Evolutionary conservation across 2,113 vertebrate species (phyloP), one percentile per base, ranked within the genome.

Genomic region (Chionodraco myersi): DNA sequence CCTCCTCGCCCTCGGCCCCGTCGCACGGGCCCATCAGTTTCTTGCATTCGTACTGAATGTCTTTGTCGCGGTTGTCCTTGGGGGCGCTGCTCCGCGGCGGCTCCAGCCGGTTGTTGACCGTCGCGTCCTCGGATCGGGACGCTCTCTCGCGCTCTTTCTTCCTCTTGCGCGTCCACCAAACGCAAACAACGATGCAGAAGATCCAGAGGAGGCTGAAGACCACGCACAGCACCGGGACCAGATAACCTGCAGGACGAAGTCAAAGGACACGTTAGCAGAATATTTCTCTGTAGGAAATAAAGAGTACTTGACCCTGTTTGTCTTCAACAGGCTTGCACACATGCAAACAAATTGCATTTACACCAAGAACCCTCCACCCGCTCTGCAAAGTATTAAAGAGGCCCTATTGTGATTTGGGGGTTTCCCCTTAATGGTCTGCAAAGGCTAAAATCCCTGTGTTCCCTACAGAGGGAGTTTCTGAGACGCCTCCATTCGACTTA

Each of bases 121-220:
- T 94, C 34, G 96, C 95, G 59, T 97, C 97, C 70, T 94, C 94
- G 0, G 93, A 61, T 0, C 92, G 83, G 64, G 92, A 61, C 78
- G 93, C 92, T 90, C 97, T 93, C 89, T 97, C 96, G 26, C 96
- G 91, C 80, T 95, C 96, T 96, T 98, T 98, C 95, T 97, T 96
- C 78, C 97, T 95, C 82, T 97, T 98, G 60, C 96, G 95, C 4
- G 94, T 97, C 97, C 97, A 99, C 96, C 96, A 98, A 10, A 98
- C 91, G 0, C 97, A 99, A 53, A 98, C 90, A 15, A 94, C 95
- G 60, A 96, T 95, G 49, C 98, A 99, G 74, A 95, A 95, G 88
- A 97, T 90, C 95, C 97, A 99, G 11, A 99, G 95, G 84, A 96
- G 67, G n/a, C 95, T 94, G 93, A 98, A 98, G 34, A 97, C 92